A percentile compares a stretch with the other conserved stretches of the same genome.
Evolutionary conservation across 2,888 invertebrate genomes (phyloP).

Genomic region (Latrodectus elegans): DNA sequence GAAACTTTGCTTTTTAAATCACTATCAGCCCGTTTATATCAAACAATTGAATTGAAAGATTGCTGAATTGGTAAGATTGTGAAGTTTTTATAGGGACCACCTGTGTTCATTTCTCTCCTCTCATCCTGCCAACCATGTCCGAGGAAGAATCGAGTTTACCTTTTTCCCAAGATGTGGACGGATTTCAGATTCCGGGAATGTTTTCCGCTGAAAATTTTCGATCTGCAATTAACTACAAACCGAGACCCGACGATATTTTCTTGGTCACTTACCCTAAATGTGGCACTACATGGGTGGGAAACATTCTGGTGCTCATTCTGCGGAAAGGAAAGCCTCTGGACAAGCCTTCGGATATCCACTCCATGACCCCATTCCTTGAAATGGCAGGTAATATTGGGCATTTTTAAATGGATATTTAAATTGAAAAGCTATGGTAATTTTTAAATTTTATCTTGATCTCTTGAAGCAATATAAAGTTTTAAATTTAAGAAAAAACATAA

Average conservation of each 20-base stretch:
- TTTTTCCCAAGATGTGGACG: constrained; percentile 34
- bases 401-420: no score
- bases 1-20: no score
- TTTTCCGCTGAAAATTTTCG: constrained; percentile 22
- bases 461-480: no score
- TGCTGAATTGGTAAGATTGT: no score
- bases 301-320: constrained; percentile 46
- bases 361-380: constrained; percentile 24
- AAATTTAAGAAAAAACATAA: no score
- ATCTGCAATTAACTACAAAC: constrained; percentile 30
- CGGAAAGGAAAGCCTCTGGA: constrained; percentile 1
- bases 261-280: constrained; percentile 56
- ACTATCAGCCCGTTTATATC: no score
- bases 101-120: no score
- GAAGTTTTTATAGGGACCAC: no score
- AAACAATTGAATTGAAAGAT: no score
- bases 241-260: constrained; percentile 42
- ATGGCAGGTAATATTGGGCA: constrained; percentile 16
- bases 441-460: no score
- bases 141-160: neutral
- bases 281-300: constrained; percentile 48
- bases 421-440: no score
- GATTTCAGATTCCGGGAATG: constrained; percentile 11
- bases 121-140: no score
- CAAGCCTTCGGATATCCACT: neutral